Percentiles rank a stretch among this genome's conserved stretches.
These are phyloP conservation scores for Canis aureus DNA, from an alignment of 2,113 vertebrate genomes.

Conservation along the genomic window DNA sequence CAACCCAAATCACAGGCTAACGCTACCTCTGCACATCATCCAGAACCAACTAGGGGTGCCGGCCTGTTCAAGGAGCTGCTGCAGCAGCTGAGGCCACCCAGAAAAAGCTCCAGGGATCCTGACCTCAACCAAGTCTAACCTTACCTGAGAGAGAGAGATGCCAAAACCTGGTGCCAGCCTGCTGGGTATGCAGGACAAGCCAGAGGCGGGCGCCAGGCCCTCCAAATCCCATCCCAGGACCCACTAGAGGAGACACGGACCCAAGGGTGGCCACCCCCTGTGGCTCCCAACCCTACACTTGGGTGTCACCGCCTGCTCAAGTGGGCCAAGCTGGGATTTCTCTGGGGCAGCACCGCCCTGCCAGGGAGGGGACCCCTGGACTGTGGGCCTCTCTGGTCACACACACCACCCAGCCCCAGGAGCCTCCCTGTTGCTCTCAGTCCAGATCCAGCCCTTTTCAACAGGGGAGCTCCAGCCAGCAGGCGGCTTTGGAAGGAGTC, in stretches of 20 bases:
- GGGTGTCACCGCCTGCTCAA: neutral
- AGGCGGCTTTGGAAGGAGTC: slow-evolving; percentile 62
- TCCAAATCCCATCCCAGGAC: neutral
- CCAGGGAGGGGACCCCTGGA: neutral
- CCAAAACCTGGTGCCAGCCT: rapidly evolving
- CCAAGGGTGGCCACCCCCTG: too few species aligned
- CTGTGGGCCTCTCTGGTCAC: neutral
- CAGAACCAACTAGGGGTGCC: neutral
- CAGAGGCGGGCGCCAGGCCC: neutral
- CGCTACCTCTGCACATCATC: neutral
- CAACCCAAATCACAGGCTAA: neutral
- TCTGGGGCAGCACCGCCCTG: rapidly evolving
- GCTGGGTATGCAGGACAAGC: too few species aligned
- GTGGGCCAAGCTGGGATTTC: too few species aligned
- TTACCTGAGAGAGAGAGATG: neutral
- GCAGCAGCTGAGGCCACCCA: rapidly evolving
- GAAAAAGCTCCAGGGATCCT: neutral
- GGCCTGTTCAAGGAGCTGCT: neutral
- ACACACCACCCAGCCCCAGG: neutral
- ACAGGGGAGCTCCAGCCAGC: slow-evolving; percentile 43
- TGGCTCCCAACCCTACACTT: neutral
- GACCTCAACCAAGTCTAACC: neutral
- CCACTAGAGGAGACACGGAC: neutral
- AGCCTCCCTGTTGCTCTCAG: neutral
- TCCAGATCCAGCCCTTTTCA: slow-evolving; percentile 30